phyloP scores from a whole-genome alignment of 1,140 invertebrate species.

The Lordiphosa collinella region DNA sequence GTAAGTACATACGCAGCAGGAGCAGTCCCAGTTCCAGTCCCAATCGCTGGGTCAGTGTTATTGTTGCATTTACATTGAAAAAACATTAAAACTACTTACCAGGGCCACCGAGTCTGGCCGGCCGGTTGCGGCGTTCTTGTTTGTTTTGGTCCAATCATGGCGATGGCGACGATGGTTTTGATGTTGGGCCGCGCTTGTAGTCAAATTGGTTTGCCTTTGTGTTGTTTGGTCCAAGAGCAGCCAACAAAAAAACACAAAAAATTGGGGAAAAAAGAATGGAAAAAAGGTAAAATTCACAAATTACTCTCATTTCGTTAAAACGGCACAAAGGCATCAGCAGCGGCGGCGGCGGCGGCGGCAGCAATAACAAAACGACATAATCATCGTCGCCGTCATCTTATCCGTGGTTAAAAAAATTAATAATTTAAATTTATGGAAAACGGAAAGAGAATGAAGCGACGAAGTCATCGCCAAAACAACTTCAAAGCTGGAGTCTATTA shows the following conservation, averaged over 20 bases:
- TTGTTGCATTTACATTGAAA: conserved; percentile 29
- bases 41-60: conserved; percentile 1
- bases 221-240: conserved; percentile 41
- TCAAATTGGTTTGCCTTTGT: conserved; percentile 69
- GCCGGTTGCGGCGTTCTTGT: conserved; percentile 26
- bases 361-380: conserved; percentile 74
- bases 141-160: conserved; percentile 37
- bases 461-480: conserved; percentile 72
- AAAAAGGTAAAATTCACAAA: conserved; percentile 71
- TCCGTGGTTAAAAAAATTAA: conserved; percentile 72
- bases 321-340: conserved; percentile 55
- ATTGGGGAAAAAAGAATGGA: conserved; percentile 25
- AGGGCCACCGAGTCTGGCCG: background rate
- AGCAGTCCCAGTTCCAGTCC: no score
- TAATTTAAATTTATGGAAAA: conserved; percentile 77
- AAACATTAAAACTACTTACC: conserved; percentile 18
- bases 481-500: conserved; percentile 70
- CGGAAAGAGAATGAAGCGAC: conserved; percentile 72
- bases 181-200: conserved; percentile 65
- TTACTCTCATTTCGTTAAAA: conserved; percentile 75
- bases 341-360: conserved; percentile 28
- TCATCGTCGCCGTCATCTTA: conserved; percentile 74
- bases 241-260: conserved; percentile 15
- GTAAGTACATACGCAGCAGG: background rate
- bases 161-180: conserved; percentile 53